Conservation (phyloP, 2,888 invertebrate genomes). For the Lepidocyrtoides sp. region DNA sequence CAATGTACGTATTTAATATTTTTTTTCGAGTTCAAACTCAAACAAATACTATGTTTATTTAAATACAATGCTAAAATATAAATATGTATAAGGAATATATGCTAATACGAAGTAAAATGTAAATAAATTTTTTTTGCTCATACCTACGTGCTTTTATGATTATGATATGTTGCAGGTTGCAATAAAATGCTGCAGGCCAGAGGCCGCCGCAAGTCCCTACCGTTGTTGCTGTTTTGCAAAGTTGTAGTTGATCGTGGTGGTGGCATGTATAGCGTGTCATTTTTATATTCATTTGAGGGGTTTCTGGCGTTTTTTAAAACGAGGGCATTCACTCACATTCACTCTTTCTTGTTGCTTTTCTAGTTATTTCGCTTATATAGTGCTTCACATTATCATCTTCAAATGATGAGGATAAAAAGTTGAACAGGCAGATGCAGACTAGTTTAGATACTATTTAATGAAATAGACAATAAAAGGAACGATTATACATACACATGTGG, state of each 20-base stretch:
- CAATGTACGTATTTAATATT: too few species aligned
- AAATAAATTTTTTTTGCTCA: too few species aligned
- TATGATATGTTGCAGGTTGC: conserved; percentile 2
- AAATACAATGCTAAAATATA: too few species aligned
- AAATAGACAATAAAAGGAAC: conserved; percentile 46
- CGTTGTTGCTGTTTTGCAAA: neutral
- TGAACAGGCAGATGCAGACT: neutral
- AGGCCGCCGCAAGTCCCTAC: neutral
- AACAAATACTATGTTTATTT: too few species aligned
- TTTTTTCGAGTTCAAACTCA: too few species aligned
- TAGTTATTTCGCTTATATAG: neutral
- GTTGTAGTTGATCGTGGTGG: neutral
- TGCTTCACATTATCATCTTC: neutral
- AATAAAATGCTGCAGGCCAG: conserved; percentile 20
- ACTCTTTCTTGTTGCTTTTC: conserved; percentile 12
- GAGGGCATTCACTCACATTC: conserved; percentile 65
- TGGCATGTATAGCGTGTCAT: conserved; percentile 16
- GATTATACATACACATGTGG: conserved; percentile 11
- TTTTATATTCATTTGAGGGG: conserved; percentile 6
- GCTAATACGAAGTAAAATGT: too few species aligned
- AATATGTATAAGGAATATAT: too few species aligned
- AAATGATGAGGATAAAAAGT: neutral
- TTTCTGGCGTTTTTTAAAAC: conserved; percentile 35
- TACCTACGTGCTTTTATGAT: too few species aligned
- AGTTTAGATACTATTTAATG: neutral